These are phyloP conservation scores for Batillaria attramentaria DNA, from an alignment of 1,140 invertebrate species.

Conservation along the genomic window DNA sequence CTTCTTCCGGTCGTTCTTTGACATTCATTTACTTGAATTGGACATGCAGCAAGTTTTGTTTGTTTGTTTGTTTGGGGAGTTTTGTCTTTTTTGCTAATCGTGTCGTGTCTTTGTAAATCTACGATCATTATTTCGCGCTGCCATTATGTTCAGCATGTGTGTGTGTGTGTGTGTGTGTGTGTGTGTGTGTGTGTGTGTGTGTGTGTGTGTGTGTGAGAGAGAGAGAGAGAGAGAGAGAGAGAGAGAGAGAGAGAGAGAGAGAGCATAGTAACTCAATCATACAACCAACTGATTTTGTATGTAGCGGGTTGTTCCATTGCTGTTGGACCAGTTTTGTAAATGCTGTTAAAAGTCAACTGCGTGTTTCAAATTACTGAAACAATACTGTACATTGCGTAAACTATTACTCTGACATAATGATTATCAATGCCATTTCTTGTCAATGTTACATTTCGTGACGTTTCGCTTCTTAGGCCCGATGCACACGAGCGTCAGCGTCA, in stretches of 20 bases:
- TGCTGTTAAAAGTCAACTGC: too few species aligned
- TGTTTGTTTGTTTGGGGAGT: not conserved
- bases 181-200: constrained; percentile 11
- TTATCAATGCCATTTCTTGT: not conserved
- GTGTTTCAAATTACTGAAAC: not conserved
- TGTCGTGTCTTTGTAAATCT: too few species aligned
- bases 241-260: not conserved
- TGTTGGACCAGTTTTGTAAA: too few species aligned
- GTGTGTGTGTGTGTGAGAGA: constrained; percentile 7
- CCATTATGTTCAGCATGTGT: not conserved
- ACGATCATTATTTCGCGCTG: too few species aligned
- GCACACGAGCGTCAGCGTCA: too few species aligned
- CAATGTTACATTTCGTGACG: too few species aligned
- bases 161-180: constrained; percentile 1
- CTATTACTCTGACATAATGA: not conserved
- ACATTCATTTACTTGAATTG: too few species aligned
- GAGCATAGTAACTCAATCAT: not conserved
- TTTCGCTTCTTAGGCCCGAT: too few species aligned
- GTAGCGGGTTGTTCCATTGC: too few species aligned
- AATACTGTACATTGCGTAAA: not conserved
- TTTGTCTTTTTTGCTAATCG: not conserved
- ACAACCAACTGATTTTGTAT: not conserved
- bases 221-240: not conserved
- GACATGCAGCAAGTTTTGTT: too few species aligned
- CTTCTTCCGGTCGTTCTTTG: not conserved